These are phyloP conservation scores for Brachylomia viminalis DNA, from an alignment of 2,888 invertebrate genomes.

Conservation along the genomic window DNA sequence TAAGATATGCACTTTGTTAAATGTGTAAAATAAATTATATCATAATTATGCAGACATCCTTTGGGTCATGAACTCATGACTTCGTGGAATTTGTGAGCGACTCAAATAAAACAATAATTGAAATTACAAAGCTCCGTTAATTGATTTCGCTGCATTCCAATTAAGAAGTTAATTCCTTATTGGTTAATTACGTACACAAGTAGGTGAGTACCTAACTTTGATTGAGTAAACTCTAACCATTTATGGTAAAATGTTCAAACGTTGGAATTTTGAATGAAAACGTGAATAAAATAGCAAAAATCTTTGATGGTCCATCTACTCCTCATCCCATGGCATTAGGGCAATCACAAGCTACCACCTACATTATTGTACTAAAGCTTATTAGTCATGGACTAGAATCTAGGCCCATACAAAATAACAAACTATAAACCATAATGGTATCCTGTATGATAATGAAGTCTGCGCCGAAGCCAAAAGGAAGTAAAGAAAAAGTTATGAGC, in stretches of 20 bases:
- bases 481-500: slow-evolving; percentile 60
- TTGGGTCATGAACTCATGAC: neutral
- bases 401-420: neutral
- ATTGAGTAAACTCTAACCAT: neutral
- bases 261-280: neutral
- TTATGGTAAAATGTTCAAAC: neutral
- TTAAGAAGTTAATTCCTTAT: neutral
- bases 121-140: neutral
- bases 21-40: neutral
- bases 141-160: slow-evolving; percentile 8
- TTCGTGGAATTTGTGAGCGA: slow-evolving; percentile 13
- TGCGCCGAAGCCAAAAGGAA: slow-evolving; percentile 48
- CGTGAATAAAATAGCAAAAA: neutral
- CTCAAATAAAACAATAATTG: slow-evolving; percentile 12
- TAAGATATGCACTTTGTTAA: slow-evolving; percentile 5
- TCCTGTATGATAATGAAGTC: slow-evolving; percentile 32
- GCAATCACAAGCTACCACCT: neutral
- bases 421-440: slow-evolving; percentile 12
- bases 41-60: neutral
- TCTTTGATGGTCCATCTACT: neutral
- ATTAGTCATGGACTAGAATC: slow-evolving; percentile 35
- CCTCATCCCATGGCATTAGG: neutral
- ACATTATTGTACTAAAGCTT: slow-evolving; percentile 10
- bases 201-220: neutral
- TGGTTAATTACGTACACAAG: neutral